phyloP scores from a whole-genome alignment of 1,140 invertebrate species.

The Bemisia tabaci region DNA sequence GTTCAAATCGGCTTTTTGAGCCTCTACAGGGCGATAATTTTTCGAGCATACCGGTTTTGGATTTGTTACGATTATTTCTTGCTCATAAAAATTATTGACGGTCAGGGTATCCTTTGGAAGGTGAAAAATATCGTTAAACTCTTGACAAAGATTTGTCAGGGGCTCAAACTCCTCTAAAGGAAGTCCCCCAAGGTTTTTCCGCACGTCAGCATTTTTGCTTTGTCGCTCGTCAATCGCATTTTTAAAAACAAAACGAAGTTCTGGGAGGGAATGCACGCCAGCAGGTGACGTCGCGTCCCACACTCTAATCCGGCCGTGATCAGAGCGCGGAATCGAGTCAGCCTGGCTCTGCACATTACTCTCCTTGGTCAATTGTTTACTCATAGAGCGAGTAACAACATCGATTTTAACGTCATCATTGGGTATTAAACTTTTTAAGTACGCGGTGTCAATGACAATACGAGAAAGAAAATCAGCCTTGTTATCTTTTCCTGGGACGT shows the following conservation, averaged over 20 bases:
- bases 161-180: no score
- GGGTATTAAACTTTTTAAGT: neutral
- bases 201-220: neutral
- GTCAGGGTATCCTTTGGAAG: no score
- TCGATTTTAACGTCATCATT: neutral
- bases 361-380: neutral
- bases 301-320: neutral
- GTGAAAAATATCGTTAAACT: no score
- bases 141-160: no score
- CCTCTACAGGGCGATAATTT: no score
- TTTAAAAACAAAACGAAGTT: neutral
- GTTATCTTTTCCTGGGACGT: neutral
- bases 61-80: no score
- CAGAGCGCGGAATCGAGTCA: no score
- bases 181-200: neutral
- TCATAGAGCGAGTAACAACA: neutral
- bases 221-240: neutral
- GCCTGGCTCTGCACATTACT: neutral
- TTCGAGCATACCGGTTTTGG: no score
- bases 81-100: no score
- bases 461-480: neutral
- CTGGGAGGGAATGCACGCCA: neutral
- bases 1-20: no score
- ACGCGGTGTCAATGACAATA: neutral
- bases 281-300: neutral